Evolutionary conservation across 2,113 vertebrate species (phyloP), one percentile per base, ranked within the genome.

Genomic region (Urocynchramus pylzowi): DNA sequence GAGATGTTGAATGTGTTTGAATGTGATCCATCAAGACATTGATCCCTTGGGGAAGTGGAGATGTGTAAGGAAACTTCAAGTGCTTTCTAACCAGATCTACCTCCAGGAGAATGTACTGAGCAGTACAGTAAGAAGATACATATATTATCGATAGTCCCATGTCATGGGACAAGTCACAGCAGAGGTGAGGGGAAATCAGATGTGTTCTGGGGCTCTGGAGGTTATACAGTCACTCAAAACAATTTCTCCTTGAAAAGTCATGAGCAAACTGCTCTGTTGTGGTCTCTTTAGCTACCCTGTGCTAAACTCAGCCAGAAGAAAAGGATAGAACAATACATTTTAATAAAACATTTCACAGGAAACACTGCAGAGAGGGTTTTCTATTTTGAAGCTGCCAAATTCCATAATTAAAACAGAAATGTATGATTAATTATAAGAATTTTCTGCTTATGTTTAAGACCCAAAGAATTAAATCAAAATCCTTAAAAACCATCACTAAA

Each of bases 11-110:
- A 97, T 96, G 92, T 93, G 92, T 96, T 96, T 98, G 96, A 98
- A 96, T 97, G 97, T 94, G 97, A 98, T 98, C 98, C 97, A 98
- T 98, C 97, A 98, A 96, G 90, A 85, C 96, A 98, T 97, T 97
- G 98, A 98, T 98, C 97, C 92, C 89, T 47, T 91, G 76, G 94
- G 97, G 96, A 97, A 97, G 95, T 61, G 76, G 94, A 96, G 94
- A 97, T 97, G 94, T 84, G 96, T 89, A 95, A 94, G 91, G 92
- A 96, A 97, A 96, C 92, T 93, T 97, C 96, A 97, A 96, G 88
- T 92, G 81, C 89, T 93, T 93, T 96, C 93, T 90, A 87, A 79
- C 94, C 82, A 97, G 82, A 87, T 68, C 70, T 53, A 87, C 67
- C 87, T 95, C 49, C 76, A 79, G 75, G 92, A 96, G 93, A 70